phyloP scores from a whole-genome alignment of 2,113 vertebrate genomes.

The Aix galericulata region DNA sequence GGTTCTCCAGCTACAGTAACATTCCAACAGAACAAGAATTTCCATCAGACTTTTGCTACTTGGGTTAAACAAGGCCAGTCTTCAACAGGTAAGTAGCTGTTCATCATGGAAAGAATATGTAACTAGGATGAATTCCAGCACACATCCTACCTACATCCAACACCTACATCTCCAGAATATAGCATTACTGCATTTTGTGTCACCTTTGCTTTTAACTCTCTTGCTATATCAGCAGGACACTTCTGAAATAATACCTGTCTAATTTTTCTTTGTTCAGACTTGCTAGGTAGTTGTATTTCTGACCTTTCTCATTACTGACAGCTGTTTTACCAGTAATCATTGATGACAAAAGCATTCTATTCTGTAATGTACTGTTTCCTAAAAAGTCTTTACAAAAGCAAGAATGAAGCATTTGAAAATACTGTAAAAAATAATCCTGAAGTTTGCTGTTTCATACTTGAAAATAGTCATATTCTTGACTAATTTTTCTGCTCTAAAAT shows the following conservation, averaged over 20 bases:
- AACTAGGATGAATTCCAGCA: neutral
- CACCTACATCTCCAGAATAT: neutral
- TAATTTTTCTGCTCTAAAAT: conserved; percentile 75
- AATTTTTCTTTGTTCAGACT: neutral
- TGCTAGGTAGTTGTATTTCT: conserved; percentile 5
- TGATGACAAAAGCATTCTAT: neutral
- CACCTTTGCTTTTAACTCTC: neutral
- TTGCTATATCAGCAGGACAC: neutral
- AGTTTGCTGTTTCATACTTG: conserved; percentile 45
- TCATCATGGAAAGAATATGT: neutral
- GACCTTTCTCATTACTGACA: neutral
- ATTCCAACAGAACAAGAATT: conserved; percentile 98
- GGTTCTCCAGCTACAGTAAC: conserved; percentile 88
- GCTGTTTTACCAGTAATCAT: neutral
- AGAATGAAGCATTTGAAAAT: neutral
- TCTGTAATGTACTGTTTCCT: neutral
- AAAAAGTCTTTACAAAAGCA: neutral
- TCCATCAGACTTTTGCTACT: conserved; percentile 96
- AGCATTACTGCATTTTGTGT: neutral
- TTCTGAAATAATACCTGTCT: neutral
- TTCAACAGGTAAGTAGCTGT: conserved; percentile 82
- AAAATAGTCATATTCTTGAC: conserved; percentile 70
- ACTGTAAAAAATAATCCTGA: conserved; percentile 14
- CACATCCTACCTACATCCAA: neutral
- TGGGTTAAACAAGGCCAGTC: conserved; percentile 98